Conservation (phyloP, 2,888 invertebrate genomes). For the Panopea generosa region DNA sequence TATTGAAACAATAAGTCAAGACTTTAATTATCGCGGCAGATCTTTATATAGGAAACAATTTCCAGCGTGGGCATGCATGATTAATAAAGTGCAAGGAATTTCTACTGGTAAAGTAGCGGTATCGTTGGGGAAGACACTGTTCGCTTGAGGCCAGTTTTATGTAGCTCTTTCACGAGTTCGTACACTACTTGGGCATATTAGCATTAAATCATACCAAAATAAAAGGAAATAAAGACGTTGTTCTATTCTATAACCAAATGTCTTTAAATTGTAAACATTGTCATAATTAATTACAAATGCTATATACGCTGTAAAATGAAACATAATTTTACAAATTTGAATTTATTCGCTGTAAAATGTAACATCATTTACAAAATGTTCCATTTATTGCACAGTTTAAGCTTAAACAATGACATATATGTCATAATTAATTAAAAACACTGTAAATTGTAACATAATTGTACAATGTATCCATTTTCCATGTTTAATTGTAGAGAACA, state of each 20-base stretch:
- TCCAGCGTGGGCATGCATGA: slow-evolving; percentile 43
- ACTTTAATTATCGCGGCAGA: slow-evolving; percentile 25
- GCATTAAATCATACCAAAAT: slow-evolving; percentile 18
- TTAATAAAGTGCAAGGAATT: slow-evolving; percentile 48
- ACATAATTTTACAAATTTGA: too few species aligned
- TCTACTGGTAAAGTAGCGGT: slow-evolving; percentile 26
- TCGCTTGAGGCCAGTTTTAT: slow-evolving; percentile 41
- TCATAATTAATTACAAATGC: neutral
- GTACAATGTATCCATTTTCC: too few species aligned
- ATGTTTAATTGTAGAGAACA: too few species aligned
- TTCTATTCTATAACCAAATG: neutral
- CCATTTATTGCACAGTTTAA: too few species aligned
- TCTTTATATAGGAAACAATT: slow-evolving; percentile 35
- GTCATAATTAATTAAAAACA: too few species aligned
- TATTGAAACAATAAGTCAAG: slow-evolving; percentile 27
- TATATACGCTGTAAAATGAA: too few species aligned
- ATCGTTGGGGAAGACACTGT: slow-evolving; percentile 22
- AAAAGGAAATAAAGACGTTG: slow-evolving; percentile 10
- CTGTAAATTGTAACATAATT: too few species aligned
- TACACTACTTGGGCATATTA: slow-evolving; percentile 20
- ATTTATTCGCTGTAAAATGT: too few species aligned
- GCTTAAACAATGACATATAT: too few species aligned
- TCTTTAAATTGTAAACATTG: slow-evolving; percentile 16
- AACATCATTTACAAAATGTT: too few species aligned
- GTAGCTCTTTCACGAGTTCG: slow-evolving; percentile 32